Base-by-base conservation (phyloP, 2,888 invertebrate genomes). In the Andrena chrysosceles region DNA sequence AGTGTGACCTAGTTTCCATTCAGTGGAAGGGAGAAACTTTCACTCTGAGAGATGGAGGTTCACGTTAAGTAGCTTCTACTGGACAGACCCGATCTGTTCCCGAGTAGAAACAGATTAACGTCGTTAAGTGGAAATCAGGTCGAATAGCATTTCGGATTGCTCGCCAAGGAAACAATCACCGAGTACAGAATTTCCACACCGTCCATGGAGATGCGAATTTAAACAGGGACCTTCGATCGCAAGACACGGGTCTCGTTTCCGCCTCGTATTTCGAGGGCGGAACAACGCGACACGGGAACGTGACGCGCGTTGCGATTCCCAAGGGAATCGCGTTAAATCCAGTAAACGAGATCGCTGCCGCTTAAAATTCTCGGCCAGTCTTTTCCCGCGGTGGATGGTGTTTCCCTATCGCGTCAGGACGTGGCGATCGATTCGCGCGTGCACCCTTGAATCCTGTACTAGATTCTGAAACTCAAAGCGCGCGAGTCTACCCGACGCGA, bases 401-500 rank as follows among this genome's bases (percentile, higher is more conserved):
- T 62, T 62, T 62, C 33, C 54, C 56, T 62, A 33, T 62, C 62
- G 33, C 33, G 20, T 62, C 62, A 13, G 33, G 33, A 29, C 62
- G 62, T 3, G 33, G 10, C 62, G 62, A 62, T 62, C 62, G 62
- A 62, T 62, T 35, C 62, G 33, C 62, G 62, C 33, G 62, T 62
- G 33, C 33, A 62, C 62, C 33, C 20, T n/a, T 33, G 13, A 62
- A 62, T 33, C 33, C 20, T 62, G 62, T 4, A 35, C 62, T 20
- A 35, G 33, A 33, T 62, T 35, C 62, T 33, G 33, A 35, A 13
- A 23, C 35, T 8, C 31, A 62, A n/a, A n/a, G 31, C 31, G n/a
- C n/a, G 31, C n/a, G 31, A 20, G 16, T 42, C 42, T 42, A 5
- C 16, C 16, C 42, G 42, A 16, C 42, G 42, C 16, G 42, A 42